Conservation (phyloP, 1,140 invertebrate species). For the Eulimnadia texana region DNA sequence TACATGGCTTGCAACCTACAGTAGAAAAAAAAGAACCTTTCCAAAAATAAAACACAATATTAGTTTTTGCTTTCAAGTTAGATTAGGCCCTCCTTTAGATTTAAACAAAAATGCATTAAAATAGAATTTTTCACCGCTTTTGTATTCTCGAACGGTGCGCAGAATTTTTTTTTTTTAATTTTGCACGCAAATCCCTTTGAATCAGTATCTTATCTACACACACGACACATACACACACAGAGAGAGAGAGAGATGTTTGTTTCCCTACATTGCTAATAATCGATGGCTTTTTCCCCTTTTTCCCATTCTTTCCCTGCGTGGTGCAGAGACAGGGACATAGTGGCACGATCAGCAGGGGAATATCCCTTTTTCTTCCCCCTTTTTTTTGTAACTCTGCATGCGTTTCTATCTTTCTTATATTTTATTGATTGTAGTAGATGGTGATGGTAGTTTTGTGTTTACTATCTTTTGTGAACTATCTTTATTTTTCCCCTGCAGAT, state of each 20-base stretch:
- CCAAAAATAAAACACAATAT: neutral
- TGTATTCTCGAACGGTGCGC: neutral
- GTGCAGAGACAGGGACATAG: neutral
- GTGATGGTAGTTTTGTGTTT: neutral
- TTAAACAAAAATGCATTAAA: neutral
- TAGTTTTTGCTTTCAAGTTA: neutral
- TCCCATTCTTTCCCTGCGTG: neutral
- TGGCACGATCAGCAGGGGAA: neutral
- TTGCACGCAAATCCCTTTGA: too few relatives aligned
- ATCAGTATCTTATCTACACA: too few relatives aligned
- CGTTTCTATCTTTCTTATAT: neutral
- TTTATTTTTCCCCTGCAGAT: too few relatives aligned
- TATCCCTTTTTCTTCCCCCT: neutral
- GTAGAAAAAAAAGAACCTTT: slow-evolving; percentile 26
- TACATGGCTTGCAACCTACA: slow-evolving; percentile 68
- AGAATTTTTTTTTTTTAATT: neutral
- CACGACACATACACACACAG: too few relatives aligned
- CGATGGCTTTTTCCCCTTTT: neutral
- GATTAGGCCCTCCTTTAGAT: neutral
- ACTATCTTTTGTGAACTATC: neutral
- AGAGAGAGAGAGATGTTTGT: neutral
- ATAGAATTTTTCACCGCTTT: neutral
- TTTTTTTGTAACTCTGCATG: neutral
- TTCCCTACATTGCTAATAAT: neutral
- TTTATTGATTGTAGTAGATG: neutral